Evolutionary conservation across 2,888 invertebrate genomes (phyloP).

Genomic region (Liopterus haemorrhoidalis): DNA sequence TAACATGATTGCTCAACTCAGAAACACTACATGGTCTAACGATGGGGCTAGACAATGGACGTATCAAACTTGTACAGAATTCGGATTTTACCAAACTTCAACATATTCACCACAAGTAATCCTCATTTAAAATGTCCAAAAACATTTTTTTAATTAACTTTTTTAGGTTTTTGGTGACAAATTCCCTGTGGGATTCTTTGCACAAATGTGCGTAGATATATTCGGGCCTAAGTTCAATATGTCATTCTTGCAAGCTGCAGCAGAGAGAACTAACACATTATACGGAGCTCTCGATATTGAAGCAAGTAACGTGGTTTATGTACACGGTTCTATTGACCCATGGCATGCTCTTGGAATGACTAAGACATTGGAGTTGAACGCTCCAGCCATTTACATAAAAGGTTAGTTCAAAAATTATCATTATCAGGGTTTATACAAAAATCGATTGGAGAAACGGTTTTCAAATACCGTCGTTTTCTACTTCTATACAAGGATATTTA

Average conservation of each 20-base stretch:
- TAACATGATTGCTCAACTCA: conserved; percentile 64
- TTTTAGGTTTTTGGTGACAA: conserved; percentile 73
- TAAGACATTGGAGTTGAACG: conserved; percentile 49
- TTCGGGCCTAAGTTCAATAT: conserved; percentile 53
- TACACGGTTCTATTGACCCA: conserved; percentile 85
- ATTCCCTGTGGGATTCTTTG: conserved; percentile 71
- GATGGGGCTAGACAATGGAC: conserved; percentile 74
- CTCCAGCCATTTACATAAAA: conserved; percentile 68
- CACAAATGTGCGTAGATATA: conserved; percentile 75
- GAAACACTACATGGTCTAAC: conserved; percentile 61
- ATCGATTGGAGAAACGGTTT: no score
- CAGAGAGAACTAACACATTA: conserved; percentile 66
- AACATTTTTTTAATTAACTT: no score
- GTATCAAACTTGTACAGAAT: conserved; percentile 94
- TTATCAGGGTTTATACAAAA: no score
- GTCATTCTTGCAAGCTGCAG: conserved; percentile 55
- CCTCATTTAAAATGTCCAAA: no score
- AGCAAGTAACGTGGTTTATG: conserved; percentile 70
- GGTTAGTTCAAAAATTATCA: conserved; percentile 47
- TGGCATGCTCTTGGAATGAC: conserved; percentile 78
- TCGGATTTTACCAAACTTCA: conserved; percentile 91
- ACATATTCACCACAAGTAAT: conserved; percentile 53
- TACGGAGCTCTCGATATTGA: conserved; percentile 72
- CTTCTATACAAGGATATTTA: no score
- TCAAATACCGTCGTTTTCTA: no score